A percentile compares a stretch with the other conserved stretches of the same genome.
phyloP scores from a whole-genome alignment of 2,888 invertebrate species.

The Tinea trinotella region DNA sequence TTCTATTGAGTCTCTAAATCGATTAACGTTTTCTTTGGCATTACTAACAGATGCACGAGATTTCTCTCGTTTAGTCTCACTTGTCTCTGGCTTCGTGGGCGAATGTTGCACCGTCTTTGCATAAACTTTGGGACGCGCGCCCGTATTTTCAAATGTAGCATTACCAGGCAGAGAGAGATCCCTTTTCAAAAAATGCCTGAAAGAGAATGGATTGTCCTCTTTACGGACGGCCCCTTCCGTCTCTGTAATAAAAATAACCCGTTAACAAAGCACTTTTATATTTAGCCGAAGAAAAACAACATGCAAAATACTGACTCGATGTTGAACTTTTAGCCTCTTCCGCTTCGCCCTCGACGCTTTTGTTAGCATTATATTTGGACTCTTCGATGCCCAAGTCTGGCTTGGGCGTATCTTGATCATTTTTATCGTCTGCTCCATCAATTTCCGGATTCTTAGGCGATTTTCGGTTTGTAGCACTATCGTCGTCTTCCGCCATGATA shows the following conservation, averaged over 20 bases:
- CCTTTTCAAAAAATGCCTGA: conserved; percentile 86
- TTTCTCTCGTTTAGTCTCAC: conserved; percentile 48
- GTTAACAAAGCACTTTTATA: conserved; percentile 45
- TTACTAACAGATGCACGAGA: conserved; percentile 40
- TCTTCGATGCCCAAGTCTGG: conserved; percentile 67
- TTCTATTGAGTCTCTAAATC: conserved; percentile 55
- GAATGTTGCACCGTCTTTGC: conserved; percentile 65
- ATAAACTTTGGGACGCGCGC: conserved; percentile 84
- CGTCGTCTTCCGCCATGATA: conserved; percentile 71
- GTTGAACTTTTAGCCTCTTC: conserved; percentile 54
- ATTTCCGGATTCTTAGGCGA: conserved; percentile 59
- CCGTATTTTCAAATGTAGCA: conserved; percentile 77
- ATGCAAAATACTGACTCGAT: conserved; percentile 54
- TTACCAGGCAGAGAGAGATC: conserved; percentile 69
- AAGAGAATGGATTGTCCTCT: conserved; percentile 87
- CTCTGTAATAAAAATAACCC: conserved; percentile 47
- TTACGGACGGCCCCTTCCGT: conserved; percentile 62
- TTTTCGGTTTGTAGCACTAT: conserved; percentile 66
- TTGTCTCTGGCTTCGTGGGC: conserved; percentile 52
- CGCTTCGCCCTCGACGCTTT: conserved; percentile 44
- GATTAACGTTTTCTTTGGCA: conserved; percentile 50
- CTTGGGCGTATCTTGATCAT: conserved; percentile 50
- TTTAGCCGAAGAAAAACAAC: conserved; percentile 64
- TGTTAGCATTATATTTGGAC: conserved; percentile 55
- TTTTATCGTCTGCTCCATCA: conserved; percentile 45